These are phyloP conservation scores for Coendou prehensilis DNA, from an alignment of 2,797 vertebrate genomes.

Conservation along the genomic window DNA sequence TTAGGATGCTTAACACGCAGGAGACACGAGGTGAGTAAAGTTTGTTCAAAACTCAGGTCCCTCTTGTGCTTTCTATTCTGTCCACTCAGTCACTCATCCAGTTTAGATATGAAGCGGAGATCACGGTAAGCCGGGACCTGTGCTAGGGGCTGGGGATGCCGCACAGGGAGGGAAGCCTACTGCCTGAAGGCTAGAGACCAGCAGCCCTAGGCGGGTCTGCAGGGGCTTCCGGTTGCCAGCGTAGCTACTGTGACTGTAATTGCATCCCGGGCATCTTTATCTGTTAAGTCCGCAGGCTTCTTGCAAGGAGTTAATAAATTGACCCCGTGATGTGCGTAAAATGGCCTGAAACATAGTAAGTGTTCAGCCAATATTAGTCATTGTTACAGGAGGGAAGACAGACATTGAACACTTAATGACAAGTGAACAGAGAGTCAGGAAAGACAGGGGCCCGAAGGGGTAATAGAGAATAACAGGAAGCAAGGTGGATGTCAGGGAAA, in stretches of 20 bases:
- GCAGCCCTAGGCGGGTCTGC: background rate
- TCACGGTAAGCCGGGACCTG: no score
- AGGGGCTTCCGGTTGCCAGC: background rate
- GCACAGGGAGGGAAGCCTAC: rapidly evolving
- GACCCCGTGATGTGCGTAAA: no score
- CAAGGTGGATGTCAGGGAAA: no score
- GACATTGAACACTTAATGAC: background rate
- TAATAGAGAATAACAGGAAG: background rate
- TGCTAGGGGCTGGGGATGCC: background rate
- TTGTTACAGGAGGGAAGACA: background rate
- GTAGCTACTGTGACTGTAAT: background rate
- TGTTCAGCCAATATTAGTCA: background rate
- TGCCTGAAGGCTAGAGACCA: background rate
- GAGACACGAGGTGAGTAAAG: background rate
- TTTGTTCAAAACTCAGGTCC: background rate
- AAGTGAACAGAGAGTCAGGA: background rate
- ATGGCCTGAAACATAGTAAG: background rate
- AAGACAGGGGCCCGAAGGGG: background rate
- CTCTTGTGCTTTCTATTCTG: background rate
- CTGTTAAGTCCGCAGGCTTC: background rate
- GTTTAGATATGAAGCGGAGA: background rate
- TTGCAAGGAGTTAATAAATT: background rate
- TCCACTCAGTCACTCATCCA: background rate
- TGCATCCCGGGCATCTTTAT: background rate
- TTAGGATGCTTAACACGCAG: background rate